Base-by-base conservation (phyloP, 1,140 invertebrate species). In the roundworm (Caenorhabditis elegans) region DNA sequence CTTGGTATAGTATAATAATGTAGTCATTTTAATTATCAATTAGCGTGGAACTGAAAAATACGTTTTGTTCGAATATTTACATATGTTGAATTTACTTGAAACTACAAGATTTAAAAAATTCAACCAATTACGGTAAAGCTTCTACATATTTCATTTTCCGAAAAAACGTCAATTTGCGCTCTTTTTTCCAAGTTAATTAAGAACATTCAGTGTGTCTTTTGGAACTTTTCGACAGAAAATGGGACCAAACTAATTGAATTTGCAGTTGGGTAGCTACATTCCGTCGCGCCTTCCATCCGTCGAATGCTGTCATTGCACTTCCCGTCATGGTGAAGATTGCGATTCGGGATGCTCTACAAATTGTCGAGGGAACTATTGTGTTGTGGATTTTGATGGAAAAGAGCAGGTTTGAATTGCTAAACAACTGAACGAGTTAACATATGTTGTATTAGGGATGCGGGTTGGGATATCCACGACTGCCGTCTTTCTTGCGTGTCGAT, bases 331-430 rank as follows among this genome's bases (percentile, higher is more conserved):
- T 6, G 87, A 87, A 49, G 77, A 88, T 51, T 89, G 88, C 10
- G 82, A 87, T 31, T 78, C 87, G 36, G 78, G 78, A 22, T 89
- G 88, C 76, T 49, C 78, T 1, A 51, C 78, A 22, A 86, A 78
- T 11, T 89, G 88, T 80, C 76, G 84, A 19, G 88, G 88, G 34
- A 90, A 89, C 53, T 89, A 89, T 51, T 89, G 88, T 77, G 83
- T 89, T 15, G 81, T 88, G 15, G 88, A 89, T 79, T 89, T 89
- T 84, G 88, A 89, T 46, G 88, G 88, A 31, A 76, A 87, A 28
- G 88, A 89, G 48, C 88, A 88, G 84, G 86, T 87, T 65, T 43
- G 26, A 19, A 53, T 60, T n/a, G 15, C 34, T 24, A 17, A 10
- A 26, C 19, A 46, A n/a, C 6, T 24, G 48, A 17, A 22, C 11